phyloP scores from a whole-genome alignment of 2,113 vertebrate genomes.

The Hippopotamus amphibius region DNA sequence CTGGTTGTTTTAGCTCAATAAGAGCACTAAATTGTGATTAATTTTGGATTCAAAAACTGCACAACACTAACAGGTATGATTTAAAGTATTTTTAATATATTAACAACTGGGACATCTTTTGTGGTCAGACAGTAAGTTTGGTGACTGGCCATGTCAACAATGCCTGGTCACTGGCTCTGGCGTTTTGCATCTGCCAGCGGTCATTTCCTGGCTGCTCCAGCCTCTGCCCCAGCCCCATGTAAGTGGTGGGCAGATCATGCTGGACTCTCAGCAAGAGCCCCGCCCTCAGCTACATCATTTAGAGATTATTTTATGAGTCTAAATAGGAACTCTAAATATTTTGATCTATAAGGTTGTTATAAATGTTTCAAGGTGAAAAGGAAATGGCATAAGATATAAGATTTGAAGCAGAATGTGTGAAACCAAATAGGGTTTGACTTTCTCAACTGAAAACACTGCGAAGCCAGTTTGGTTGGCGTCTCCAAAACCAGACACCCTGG shows the following conservation, averaged over 20 bases:
- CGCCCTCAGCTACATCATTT: neutral
- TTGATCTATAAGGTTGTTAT: conserved; percentile 24
- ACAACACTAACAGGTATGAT: neutral
- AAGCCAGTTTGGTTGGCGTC: neutral
- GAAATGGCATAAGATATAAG: neutral
- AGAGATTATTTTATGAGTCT: neutral
- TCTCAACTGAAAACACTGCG: neutral
- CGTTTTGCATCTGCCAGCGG: neutral
- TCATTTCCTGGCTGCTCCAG: neutral
- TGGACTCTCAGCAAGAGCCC: neutral
- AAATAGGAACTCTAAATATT: conserved; percentile 33
- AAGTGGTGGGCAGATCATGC: accelerated
- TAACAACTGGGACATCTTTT: neutral
- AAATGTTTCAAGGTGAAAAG: conserved; percentile 29
- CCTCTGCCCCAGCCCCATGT: neutral
- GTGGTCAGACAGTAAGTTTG: neutral
- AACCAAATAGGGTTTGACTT: neutral
- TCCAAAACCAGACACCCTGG: neutral
- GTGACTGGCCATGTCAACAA: neutral
- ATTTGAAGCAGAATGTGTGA: conserved; percentile 13
- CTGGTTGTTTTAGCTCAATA: neutral
- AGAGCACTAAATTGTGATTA: neutral
- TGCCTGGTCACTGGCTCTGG: accelerated
- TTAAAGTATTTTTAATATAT: neutral
- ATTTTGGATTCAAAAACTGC: neutral